phyloP scores from a whole-genome alignment of 2,113 vertebrate genomes.

The Pipa parva region DNA sequence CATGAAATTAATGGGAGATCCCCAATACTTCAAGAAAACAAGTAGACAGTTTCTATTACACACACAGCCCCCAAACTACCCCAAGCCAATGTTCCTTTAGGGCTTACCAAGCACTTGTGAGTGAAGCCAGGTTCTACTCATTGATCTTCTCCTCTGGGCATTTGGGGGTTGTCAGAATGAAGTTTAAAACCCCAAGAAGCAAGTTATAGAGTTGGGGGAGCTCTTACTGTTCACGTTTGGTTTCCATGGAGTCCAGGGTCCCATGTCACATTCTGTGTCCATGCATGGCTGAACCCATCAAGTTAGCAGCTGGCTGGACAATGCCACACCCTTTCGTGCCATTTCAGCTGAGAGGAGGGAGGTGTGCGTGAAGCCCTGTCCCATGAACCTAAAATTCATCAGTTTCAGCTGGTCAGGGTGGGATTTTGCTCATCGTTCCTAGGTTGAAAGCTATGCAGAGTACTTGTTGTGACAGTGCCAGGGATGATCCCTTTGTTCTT shows the following conservation, averaged over 20 bases:
- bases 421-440: not conserved
- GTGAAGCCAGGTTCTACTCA: constrained; percentile 52
- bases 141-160: constrained; percentile 50
- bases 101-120: constrained; percentile 56
- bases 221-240: constrained; percentile 37
- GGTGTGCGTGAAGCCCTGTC: constrained; percentile 36
- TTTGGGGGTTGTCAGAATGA: constrained; percentile 39
- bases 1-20: no score
- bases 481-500: not conserved
- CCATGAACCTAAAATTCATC: constrained; percentile 15
- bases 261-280: constrained; percentile 65
- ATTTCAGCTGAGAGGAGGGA: not conserved
- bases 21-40: no score
- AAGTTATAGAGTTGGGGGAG: not conserved
- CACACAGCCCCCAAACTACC: constrained; percentile 37
- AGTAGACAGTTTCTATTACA: no score
- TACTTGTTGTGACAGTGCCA: not conserved
- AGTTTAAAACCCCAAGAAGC: not conserved
- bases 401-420: not conserved
- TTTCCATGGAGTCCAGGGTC: constrained; percentile 55
- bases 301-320: constrained; percentile 56
- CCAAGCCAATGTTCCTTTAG: no score
- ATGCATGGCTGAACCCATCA: constrained; percentile 65
- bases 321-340: constrained; percentile 58
- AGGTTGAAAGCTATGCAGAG: not conserved